Percentiles rank a stretch among this genome's conserved stretches.
Conservation (phyloP, 1,140 invertebrate species). For the Pararge aegeria region DNA sequence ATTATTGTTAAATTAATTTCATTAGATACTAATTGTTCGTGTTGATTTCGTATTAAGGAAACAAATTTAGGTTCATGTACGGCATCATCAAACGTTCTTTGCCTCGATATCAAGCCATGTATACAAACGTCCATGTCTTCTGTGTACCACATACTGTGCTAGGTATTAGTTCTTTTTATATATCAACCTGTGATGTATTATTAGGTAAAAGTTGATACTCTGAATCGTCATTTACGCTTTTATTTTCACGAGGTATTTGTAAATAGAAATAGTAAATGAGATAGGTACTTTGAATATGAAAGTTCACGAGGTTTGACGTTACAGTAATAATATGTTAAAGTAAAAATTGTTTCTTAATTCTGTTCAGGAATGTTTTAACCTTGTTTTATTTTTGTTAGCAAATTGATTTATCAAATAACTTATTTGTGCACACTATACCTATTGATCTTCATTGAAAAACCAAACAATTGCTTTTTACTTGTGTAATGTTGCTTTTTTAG, state of each 20-base stretch:
- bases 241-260: constrained; percentile 21
- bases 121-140: constrained; percentile 1
- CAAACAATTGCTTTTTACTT: constrained; percentile 7
- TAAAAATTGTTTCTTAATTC: background rate
- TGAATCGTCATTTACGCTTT: constrained; percentile 41
- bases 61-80: constrained; percentile 61
- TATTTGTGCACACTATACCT: background rate
- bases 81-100: constrained; percentile 16
- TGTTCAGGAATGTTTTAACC: too few relatives aligned
- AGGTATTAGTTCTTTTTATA: constrained; percentile 46
- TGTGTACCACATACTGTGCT: constrained; percentile 8
- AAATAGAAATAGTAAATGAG: constrained; percentile 7
- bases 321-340: background rate
- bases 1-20: constrained; percentile 34
- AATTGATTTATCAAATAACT: too few relatives aligned
- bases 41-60: constrained; percentile 50
- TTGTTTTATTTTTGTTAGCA: too few relatives aligned
- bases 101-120: background rate
- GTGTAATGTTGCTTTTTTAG: constrained; percentile 44
- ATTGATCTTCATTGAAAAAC: background rate
- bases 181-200: constrained; percentile 72
- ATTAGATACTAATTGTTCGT: constrained; percentile 35
- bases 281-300: background rate
- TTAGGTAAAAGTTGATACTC: constrained; percentile 73
- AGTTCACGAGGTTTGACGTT: background rate